phyloP scores from a whole-genome alignment of 2,113 vertebrate species.

The Salvator merianae region DNA sequence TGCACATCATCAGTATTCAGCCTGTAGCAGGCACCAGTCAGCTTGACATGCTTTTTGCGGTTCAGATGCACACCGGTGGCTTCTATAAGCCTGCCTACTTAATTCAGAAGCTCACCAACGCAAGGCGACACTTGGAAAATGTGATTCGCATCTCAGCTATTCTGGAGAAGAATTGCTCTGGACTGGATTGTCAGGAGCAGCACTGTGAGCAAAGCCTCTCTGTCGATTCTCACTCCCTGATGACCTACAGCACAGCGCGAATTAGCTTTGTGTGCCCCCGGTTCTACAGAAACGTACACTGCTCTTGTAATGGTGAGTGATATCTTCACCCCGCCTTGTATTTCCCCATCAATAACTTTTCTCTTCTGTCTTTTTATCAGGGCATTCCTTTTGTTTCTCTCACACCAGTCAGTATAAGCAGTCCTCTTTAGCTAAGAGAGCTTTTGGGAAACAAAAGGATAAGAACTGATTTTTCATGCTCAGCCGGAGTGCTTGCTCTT shows the following conservation, averaged over 20 bases:
- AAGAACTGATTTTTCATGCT: constrained; percentile 60
- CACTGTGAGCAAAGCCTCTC: constrained; percentile 91
- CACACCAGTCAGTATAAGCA: constrained; percentile 60
- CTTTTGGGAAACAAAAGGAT: constrained; percentile 44
- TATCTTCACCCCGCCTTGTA: neutral
- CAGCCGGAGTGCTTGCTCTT: constrained; percentile 40
- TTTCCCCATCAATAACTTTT: neutral
- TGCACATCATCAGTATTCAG: constrained; percentile 94
- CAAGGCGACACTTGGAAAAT: constrained; percentile 88
- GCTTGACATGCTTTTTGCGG: constrained; percentile 92
- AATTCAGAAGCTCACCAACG: constrained; percentile 92
- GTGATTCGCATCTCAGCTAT: constrained; percentile 90
- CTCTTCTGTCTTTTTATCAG: neutral
- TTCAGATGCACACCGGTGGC: constrained; percentile 81
- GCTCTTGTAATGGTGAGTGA: constrained; percentile 91
- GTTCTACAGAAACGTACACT: constrained; percentile 90
- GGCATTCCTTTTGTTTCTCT: constrained; percentile 51
- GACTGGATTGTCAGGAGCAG: constrained; percentile 90
- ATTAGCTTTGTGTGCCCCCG: constrained; percentile 95
- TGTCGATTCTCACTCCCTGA: constrained; percentile 90
- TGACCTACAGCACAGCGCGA: constrained; percentile 91
- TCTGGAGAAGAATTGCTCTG: constrained; percentile 95
- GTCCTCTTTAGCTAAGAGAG: constrained; percentile 55
- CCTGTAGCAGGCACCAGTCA: constrained; percentile 87
- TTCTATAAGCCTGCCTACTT: constrained; percentile 94